Percentiles rank a stretch among this genome's conserved stretches.
These are phyloP conservation scores for Aurelia aurita DNA, from an alignment of 30 jellyfish, hydroid and myxozoan species.

Conservation along the genomic window DNA sequence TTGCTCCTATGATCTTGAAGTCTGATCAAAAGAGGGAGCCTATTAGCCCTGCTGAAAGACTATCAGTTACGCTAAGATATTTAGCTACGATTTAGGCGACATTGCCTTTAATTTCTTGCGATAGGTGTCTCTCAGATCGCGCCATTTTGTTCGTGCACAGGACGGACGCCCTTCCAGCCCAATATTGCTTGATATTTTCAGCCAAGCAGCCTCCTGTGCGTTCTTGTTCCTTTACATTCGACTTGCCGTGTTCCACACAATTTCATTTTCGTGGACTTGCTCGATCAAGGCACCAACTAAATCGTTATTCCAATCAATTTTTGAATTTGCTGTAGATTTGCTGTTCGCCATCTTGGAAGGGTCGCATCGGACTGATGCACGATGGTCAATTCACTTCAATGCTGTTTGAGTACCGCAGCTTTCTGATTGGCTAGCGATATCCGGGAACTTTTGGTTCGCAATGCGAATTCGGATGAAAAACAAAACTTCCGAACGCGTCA, in stretches of 20 bases:
- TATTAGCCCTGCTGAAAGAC: no score
- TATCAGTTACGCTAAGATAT: no score
- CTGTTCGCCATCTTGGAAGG: no score
- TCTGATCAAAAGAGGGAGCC: no score
- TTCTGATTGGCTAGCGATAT: conserved; percentile 45
- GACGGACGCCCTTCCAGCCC: conserved; percentile 50
- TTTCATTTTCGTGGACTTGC: conserved; percentile 11
- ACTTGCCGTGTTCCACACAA: neutral
- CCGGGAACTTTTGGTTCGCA: conserved; percentile 44
- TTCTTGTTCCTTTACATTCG: neutral
- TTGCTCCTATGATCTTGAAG: no score
- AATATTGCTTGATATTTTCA: neutral
- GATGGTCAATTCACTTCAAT: no score
- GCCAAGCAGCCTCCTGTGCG: no score
- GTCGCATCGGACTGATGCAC: no score
- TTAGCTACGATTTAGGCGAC: no score
- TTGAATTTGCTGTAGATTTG: neutral
- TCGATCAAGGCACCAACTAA: conserved; percentile 3
- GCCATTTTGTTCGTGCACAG: conserved; percentile 28
- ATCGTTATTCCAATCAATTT: conserved; percentile 20
- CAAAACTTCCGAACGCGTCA: conserved; percentile 38
- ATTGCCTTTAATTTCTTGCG: conserved; percentile 6
- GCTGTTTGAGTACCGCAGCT: conserved; percentile 19
- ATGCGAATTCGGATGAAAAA: conserved; percentile 39
- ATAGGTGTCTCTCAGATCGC: conserved; percentile 44